Evolutionary conservation across 2,113 vertebrate genomes (phyloP).

Genomic region (Myiagra hebetior): DNA sequence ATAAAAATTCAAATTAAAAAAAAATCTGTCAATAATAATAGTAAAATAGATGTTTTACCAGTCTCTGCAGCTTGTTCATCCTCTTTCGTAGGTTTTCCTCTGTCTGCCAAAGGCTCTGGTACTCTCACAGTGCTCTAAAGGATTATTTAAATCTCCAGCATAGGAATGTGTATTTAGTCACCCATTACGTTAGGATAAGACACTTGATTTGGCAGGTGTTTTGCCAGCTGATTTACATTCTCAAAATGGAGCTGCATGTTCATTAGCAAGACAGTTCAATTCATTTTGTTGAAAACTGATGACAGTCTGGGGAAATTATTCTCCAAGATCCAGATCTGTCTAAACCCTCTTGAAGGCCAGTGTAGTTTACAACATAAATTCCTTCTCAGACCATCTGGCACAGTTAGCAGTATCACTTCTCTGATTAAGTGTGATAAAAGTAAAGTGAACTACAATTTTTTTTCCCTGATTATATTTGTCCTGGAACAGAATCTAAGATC

Average conservation of each 20-base stretch:
- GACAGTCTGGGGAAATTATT: neutral
- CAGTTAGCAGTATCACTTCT: neutral
- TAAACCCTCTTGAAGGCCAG: neutral
- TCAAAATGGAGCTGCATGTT: neutral
- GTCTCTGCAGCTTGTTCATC: slow-evolving; percentile 50
- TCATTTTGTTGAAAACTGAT: neutral
- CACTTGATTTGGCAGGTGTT: slow-evolving; percentile 35
- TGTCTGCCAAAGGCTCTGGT: neutral
- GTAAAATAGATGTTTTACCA: slow-evolving; percentile 34
- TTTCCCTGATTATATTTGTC: neutral
- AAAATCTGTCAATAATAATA: neutral
- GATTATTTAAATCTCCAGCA: slow-evolving; percentile 36
- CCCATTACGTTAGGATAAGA: slow-evolving; percentile 30
- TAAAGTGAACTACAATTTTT: neutral
- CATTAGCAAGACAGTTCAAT: neutral
- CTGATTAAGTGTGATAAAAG: neutral
- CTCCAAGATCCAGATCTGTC: neutral
- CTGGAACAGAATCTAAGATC: neutral
- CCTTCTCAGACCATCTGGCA: neutral
- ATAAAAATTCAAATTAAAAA: neutral
- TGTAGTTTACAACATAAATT: neutral
- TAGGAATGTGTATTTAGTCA: slow-evolving; percentile 58
- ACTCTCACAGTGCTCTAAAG: slow-evolving; percentile 7
- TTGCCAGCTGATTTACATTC: slow-evolving; percentile 20
- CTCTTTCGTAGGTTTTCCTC: neutral